Base-by-base conservation (phyloP, 2,888 invertebrate species). In the Harpalus rubripes region DNA sequence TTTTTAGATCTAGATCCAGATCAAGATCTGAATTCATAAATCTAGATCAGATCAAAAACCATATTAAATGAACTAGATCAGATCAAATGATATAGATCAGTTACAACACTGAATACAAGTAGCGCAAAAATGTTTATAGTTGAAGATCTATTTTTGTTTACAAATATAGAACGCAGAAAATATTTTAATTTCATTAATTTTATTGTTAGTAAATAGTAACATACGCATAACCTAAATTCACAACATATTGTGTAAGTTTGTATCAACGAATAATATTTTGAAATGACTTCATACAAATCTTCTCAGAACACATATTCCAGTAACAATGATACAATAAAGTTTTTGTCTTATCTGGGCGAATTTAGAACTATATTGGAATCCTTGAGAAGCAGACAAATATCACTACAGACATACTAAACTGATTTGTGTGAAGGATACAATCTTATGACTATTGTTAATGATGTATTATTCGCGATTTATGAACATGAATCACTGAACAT, bases 381-480 rank as follows among this genome's bases (percentile, higher is more conserved):
- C 72, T 74, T 74, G 72, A 68, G 26, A 32, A 41, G 15, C 68
- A 68, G 68, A 74, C 72, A 15, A 32, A 32, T 10, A 26, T 12
- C 44, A 16, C 18, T 18, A 10, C 72, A 74, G 44, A 74, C 72
- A 44, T 68, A 12, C 7, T 16, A 44, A 72, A 72, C 6, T 44
- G 12, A 74, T 74, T 74, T 52, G 44, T 74, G 72, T 18, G 39
- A 68, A 65, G 39, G 68, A 68, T 68, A 39, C 2, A 68, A 68
- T 15, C 6, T 68, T 39, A 7, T 68, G 16, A 74, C 10, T 41
- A 68, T 68, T 41, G 41, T 68, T 68, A 39, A 68, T 65, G 26
- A 32, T 32, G 32, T 32, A 65, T 65, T 74, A 44, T 41, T 44
- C 72, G 72, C 72, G 18, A 74, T 44, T 74, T 44, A 22, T 41